A percentile compares a stretch with the other conserved stretches of the same genome.
phyloP scores from a whole-genome alignment of 2,888 invertebrate genomes.

The Mimumesa dahlbomi region DNA sequence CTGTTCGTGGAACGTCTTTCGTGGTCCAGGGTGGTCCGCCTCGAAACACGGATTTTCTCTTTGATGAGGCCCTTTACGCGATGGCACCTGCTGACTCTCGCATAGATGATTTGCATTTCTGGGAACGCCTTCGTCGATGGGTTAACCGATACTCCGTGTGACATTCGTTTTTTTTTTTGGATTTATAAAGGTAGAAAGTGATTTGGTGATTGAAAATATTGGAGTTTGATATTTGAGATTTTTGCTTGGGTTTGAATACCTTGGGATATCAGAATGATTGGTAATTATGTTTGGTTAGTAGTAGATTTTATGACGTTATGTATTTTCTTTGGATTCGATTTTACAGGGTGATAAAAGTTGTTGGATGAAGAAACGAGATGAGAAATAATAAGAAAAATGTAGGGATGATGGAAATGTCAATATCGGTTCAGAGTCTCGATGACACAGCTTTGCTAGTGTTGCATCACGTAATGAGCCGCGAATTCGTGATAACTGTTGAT shows the following conservation, averaged over 20 bases:
- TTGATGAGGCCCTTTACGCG: not conserved
- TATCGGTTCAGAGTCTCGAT: slow-evolving; percentile 6
- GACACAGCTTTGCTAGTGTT: not conserved
- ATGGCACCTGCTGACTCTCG: not conserved
- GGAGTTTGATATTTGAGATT: no score
- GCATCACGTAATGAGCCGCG: slow-evolving; percentile 25
- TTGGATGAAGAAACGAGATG: no score
- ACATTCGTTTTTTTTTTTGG: no score
- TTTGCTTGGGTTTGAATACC: no score
- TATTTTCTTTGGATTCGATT: not conserved
- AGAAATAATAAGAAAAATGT: slow-evolving; percentile 15
- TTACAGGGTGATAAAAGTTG: not conserved
- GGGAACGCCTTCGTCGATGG: not conserved
- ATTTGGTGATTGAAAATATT: no score
- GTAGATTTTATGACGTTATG: not conserved
- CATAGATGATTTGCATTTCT: not conserved
- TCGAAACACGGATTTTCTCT: not conserved
- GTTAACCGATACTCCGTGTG: no score
- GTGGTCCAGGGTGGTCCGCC: slow-evolving; percentile 30
- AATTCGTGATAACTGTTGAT: not conserved
- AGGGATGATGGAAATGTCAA: slow-evolving; percentile 23
- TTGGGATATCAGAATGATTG: not conserved
- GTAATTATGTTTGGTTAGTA: not conserved
- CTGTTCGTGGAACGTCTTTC: not conserved
- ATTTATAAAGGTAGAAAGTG: no score